Evolutionary conservation across 2,797 vertebrate species (phyloP).

Genomic region (Manis crassicaudata): DNA sequence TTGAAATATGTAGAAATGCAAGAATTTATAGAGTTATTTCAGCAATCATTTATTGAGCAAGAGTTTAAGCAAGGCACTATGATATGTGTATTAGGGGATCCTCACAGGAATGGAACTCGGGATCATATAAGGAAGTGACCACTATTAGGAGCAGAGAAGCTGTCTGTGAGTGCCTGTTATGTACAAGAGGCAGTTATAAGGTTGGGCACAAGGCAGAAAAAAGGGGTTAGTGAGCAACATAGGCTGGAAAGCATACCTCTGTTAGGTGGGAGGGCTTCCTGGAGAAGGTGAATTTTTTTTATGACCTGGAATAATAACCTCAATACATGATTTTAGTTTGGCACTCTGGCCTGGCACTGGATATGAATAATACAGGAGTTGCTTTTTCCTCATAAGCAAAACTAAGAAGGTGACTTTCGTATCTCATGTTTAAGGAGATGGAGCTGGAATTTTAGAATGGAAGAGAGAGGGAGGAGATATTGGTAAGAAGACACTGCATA

Average conservation of each 20-base stretch:
- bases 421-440: not conserved
- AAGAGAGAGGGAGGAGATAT: not conserved
- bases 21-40: not conserved
- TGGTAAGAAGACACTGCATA: not conserved
- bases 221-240: not conserved
- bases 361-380: not conserved
- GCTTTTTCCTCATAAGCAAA: not conserved
- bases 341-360: not conserved
- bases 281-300: not conserved
- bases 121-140: not conserved
- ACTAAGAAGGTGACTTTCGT: not conserved
- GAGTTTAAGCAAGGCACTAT: not conserved
- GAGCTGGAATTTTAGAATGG: not conserved
- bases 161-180: not conserved
- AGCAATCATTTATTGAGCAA: not conserved
- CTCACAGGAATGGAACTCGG: not conserved
- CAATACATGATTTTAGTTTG: not conserved
- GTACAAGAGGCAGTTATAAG: not conserved
- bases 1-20: slow-evolving; percentile 7
- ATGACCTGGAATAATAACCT: not conserved
- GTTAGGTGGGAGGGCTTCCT: not conserved
- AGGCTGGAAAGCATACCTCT: not conserved
- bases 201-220: not conserved
- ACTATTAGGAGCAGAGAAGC: rapidly evolving
- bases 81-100: not conserved